phyloP scores from a whole-genome alignment of 2,888 invertebrate species.

The Leptogaster cylindrica region DNA sequence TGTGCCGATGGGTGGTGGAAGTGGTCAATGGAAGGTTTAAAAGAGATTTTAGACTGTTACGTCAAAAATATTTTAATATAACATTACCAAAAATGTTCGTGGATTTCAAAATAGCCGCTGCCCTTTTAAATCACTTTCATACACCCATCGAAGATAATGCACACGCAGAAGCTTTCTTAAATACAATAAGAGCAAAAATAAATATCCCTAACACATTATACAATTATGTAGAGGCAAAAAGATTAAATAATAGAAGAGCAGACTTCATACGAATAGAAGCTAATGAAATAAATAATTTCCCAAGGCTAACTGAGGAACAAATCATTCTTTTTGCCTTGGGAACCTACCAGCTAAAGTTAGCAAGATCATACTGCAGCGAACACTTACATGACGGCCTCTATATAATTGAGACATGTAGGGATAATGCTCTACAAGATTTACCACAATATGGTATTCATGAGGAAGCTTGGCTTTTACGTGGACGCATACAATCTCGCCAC shows the following conservation, averaged over 20 bases:
- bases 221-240: no score
- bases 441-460: no score
- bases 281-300: no score
- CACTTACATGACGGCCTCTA: not conserved
- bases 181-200: not conserved
- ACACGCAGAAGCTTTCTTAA: not conserved
- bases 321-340: not conserved
- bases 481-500: no score
- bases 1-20: not conserved
- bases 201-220: no score
- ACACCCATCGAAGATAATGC: not conserved
- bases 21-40: not conserved
- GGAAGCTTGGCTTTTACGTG: no score
- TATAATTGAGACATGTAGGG: no score
- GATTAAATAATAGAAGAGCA: no score
- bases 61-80: no score
- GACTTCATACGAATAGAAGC: no score
- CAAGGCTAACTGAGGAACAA: not conserved
- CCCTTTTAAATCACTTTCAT: not conserved
- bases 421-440: no score
- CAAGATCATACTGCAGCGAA: not conserved
- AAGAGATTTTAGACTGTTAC: no score
- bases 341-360: not conserved
- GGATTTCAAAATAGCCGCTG: not conserved
- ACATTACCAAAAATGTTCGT: not conserved